Evolutionary conservation across 2,888 invertebrate species (phyloP).

Genomic region (Dione vanillae): DNA sequence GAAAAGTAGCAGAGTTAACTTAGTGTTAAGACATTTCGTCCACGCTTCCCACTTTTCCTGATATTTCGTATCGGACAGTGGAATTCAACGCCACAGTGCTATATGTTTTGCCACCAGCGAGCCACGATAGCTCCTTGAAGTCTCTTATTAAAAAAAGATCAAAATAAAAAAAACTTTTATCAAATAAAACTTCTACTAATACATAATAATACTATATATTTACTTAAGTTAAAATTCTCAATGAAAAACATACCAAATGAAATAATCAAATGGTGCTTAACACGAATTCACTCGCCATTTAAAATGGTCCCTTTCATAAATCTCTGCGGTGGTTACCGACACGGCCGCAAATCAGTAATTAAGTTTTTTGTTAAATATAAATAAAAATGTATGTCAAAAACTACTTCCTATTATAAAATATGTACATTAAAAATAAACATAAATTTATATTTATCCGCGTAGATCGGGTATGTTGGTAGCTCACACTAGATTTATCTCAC

Average conservation of each 20-base stretch:
- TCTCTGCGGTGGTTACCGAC: constrained; percentile 73
- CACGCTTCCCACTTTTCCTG: too few relatives aligned
- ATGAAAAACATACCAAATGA: too few relatives aligned
- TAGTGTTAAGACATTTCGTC: too few relatives aligned
- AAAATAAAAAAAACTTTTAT: too few relatives aligned
- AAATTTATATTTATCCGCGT: constrained; percentile 8
- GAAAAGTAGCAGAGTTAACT: too few relatives aligned
- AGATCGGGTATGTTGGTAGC: not conserved
- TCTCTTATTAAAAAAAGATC: too few relatives aligned
- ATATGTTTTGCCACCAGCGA: too few relatives aligned
- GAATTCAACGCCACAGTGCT: too few relatives aligned
- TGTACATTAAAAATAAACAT: constrained; percentile 8
- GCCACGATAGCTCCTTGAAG: too few relatives aligned
- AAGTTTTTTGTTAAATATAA: constrained; percentile 6
- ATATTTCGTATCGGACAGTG: too few relatives aligned
- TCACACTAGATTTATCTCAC: constrained; percentile 24
- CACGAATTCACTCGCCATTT: constrained; percentile 47
- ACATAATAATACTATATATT: too few relatives aligned
- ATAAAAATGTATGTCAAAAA: not conserved
- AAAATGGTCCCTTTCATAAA: constrained; percentile 74
- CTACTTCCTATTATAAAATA: constrained; percentile 6
- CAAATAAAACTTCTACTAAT: too few relatives aligned
- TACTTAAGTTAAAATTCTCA: constrained; percentile 17
- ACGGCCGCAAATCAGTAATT: constrained; percentile 67
- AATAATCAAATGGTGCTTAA: constrained; percentile 26